Conservation (phyloP, 92 coral and sea anemone species). For the Pocillopora meandrina region DNA sequence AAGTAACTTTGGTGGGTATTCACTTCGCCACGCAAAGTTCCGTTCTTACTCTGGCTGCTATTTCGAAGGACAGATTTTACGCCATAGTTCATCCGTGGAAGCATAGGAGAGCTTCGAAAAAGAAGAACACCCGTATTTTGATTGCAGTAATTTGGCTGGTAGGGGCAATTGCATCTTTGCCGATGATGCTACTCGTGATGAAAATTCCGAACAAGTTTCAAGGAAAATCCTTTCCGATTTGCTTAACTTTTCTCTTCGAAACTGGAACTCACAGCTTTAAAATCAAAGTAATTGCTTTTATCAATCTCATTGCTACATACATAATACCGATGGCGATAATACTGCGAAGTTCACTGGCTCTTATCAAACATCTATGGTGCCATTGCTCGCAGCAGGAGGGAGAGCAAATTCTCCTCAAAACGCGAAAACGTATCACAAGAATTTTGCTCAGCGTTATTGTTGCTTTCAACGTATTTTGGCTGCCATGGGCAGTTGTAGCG, state of each 20-base stretch:
- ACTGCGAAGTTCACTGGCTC: slow-evolving; percentile 31
- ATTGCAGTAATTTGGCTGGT: slow-evolving; percentile 43
- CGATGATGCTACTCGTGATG: slow-evolving; percentile 4
- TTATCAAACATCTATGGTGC: slow-evolving; percentile 52
- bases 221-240: slow-evolving; percentile 1
- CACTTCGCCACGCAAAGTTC: slow-evolving; percentile 33
- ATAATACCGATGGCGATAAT: slow-evolving; percentile 47
- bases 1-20: slow-evolving; percentile 2
- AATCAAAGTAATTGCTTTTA: slow-evolving; percentile 4
- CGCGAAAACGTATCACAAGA: slow-evolving; percentile 56
- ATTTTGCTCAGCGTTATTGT: slow-evolving; percentile 39
- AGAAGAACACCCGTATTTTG: slow-evolving; percentile 13
- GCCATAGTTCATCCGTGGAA: slow-evolving; percentile 48
- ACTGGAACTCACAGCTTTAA: slow-evolving; percentile 2
- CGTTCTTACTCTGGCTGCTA: slow-evolving; percentile 43
- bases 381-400: not conserved
- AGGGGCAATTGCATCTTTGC: slow-evolving; percentile 1
- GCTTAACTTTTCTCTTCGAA: slow-evolving; percentile 6
- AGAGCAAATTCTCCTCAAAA: slow-evolving; percentile 25
- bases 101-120: slow-evolving; percentile 19
- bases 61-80: slow-evolving; percentile 52
- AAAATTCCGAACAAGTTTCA: slow-evolving; percentile 5
- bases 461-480: slow-evolving; percentile 59
- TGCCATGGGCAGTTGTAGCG: slow-evolving; percentile 55
- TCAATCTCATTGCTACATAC: slow-evolving; percentile 26